These are phyloP conservation scores for Luperina nickerlii DNA, from an alignment of 2,888 invertebrate genomes.

Conservation along the genomic window DNA sequence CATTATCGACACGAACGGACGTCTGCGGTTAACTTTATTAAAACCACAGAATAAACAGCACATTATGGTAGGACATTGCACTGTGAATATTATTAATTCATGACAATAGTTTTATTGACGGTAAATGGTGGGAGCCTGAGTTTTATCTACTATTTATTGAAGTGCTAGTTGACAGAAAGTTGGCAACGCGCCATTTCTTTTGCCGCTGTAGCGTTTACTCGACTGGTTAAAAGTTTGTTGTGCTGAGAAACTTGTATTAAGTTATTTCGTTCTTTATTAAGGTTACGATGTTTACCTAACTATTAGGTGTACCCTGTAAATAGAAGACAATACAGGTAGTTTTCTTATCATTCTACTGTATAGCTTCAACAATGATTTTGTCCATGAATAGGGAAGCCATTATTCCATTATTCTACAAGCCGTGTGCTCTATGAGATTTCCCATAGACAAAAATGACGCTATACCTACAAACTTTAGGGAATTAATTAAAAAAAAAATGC, in stretches of 20 bases:
- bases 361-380: neutral
- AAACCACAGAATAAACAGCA: slow-evolving; percentile 54
- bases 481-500: neutral
- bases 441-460: neutral
- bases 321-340: neutral
- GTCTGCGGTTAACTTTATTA: slow-evolving; percentile 62
- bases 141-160: slow-evolving; percentile 18
- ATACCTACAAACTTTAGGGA: neutral
- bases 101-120: slow-evolving; percentile 22
- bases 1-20: slow-evolving; percentile 65
- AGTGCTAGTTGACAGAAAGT: slow-evolving; percentile 11
- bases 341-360: neutral
- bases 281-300: neutral
- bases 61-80: slow-evolving; percentile 57
- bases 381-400: neutral
- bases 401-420: neutral
- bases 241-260: neutral
- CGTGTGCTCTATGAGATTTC: neutral
- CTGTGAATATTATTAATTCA: slow-evolving; percentile 42
- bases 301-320: neutral
- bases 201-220: neutral
- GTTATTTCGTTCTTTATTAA: slow-evolving; percentile 3
- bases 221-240: neutral
- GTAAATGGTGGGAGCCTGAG: slow-evolving; percentile 3
- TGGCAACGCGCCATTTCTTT: slow-evolving; percentile 28